These are phyloP conservation scores for Oncorhynchus kisutch DNA, from an alignment of 2,113 vertebrate species.

Conservation along the genomic window DNA sequence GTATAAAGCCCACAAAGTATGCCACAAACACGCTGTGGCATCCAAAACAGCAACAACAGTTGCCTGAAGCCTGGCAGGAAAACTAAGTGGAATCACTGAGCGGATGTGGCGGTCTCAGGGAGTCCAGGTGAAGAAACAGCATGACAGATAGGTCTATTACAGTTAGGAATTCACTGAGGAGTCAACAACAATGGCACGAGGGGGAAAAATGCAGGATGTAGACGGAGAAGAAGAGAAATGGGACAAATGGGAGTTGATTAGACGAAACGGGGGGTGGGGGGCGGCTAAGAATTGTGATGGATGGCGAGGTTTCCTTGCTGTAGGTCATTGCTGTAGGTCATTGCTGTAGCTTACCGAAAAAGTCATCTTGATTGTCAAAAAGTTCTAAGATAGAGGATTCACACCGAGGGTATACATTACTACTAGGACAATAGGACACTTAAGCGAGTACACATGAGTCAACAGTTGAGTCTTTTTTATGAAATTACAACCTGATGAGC, in stretches of 20 bases:
- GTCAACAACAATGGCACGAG: conserved; percentile 24
- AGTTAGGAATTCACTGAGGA: conserved; percentile 20
- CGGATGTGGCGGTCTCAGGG: background rate
- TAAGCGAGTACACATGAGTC: too few species aligned
- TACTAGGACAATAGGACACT: too few species aligned
- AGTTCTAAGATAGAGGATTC: too few species aligned
- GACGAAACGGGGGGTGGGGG: background rate
- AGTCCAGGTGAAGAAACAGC: conserved; percentile 12
- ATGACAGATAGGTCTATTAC: conserved; percentile 5
- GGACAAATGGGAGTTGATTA: conserved; percentile 2
- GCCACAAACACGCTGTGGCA: too few species aligned
- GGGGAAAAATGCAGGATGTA: background rate
- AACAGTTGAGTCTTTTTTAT: too few species aligned
- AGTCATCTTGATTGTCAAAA: too few species aligned
- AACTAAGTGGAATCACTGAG: background rate
- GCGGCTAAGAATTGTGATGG: conserved; percentile 15
- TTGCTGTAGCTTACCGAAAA: too few species aligned
- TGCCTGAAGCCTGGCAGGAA: conserved; percentile 33
- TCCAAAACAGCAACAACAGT: too few species aligned
- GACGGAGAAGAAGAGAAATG: background rate
- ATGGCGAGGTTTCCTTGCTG: background rate
- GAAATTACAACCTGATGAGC: too few species aligned
- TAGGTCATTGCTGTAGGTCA: background rate
- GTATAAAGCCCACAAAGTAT: too few species aligned
- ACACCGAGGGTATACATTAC: too few species aligned